Base-by-base conservation (phyloP, 2,113 vertebrate species). In the Chrysemys picta region DNA sequence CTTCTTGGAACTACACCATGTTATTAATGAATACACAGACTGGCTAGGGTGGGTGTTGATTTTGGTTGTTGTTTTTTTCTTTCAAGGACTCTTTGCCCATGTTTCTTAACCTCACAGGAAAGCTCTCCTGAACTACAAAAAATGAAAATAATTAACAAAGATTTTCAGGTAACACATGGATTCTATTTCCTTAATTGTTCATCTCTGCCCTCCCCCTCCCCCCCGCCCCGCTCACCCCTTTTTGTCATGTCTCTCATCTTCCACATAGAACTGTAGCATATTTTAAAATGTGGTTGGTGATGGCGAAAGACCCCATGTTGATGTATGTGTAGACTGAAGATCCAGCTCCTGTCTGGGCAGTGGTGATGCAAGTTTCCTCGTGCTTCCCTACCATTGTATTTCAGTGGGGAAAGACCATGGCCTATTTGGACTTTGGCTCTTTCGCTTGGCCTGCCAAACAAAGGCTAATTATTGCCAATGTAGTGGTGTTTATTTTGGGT, bases 141-240 rank as follows among this genome's bases (percentile, higher is more conserved):
- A 97, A 95, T 99, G 3, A 98, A 98, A 95, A 97, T 97, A 95
- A 87, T 99, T 93, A 99, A 99, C 98, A 98, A 98, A 94, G 97
- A 99, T 75, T 95, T 99, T 38, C 99, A 99, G 99, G 99, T 99
- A 89, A 98, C 10, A 85, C 45, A 5, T 25, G 31, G 5, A 27
- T 87, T 89, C 53, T 91, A 16, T 47, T 78, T 25, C 42, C 38
- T 76, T 84, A 93, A 54, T 5, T 80, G 45, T 16, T 57, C 22
- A 9, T 72, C 62, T 89, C 89, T 35, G 54, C 27, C 59, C 76
- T 10, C 80, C 22, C 54, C 24, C 49, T 27, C 49, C 84, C 22
- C n/a, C 35, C 21, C 53, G 4, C n/a, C 49, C 80, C 14, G 45
- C 42, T 83, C 45, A 56, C 53, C 45, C 53, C 49, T 38, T 4